Evolutionary conservation across 2,797 vertebrate genomes (phyloP).

Genomic region (Liparis tanakae): DNA sequence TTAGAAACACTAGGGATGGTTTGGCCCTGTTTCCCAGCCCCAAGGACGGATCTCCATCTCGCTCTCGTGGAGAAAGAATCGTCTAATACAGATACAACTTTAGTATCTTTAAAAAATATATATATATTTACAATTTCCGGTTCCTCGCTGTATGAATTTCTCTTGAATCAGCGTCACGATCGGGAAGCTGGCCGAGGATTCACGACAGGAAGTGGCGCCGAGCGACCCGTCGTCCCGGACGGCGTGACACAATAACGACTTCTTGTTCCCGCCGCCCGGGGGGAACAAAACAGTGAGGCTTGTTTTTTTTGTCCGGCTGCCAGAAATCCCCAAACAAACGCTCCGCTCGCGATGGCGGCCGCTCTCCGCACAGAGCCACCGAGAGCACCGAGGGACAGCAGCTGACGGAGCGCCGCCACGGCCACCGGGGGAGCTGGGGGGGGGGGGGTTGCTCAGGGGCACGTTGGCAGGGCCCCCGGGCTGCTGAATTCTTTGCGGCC

Average conservation of each 20-base stretch:
- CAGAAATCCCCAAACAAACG: neutral
- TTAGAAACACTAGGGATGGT: neutral
- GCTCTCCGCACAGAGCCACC: slow-evolving; percentile 52
- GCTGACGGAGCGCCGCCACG: slow-evolving; percentile 49
- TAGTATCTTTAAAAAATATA: neutral
- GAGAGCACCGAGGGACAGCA: slow-evolving; percentile 43
- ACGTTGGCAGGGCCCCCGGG: slow-evolving; percentile 41
- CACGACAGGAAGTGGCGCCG: slow-evolving; percentile 57
- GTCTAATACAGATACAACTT: neutral
- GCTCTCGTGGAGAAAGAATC: neutral
- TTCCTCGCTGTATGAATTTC: too few relatives aligned
- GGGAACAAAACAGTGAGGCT: slow-evolving; percentile 47
- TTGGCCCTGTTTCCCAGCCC: neutral
- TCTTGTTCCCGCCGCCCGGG: slow-evolving; percentile 62
- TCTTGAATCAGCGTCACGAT: too few relatives aligned
- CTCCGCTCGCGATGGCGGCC: slow-evolving; percentile 57
- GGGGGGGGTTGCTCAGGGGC: slow-evolving; percentile 56
- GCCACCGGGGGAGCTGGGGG: neutral
- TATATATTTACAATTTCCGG: too few relatives aligned
- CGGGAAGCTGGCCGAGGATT: slow-evolving; percentile 21
- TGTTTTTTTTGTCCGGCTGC: slow-evolving; percentile 51
- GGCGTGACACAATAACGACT: slow-evolving; percentile 73
- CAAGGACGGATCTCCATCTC: too few relatives aligned
- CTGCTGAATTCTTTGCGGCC: neutral
- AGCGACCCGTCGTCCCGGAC: slow-evolving; percentile 65